A percentile compares a stretch with the other conserved stretches of the same genome.
phyloP scores from a whole-genome alignment of 2,888 invertebrate genomes.

The Rhagophthalmus giganteus region DNA sequence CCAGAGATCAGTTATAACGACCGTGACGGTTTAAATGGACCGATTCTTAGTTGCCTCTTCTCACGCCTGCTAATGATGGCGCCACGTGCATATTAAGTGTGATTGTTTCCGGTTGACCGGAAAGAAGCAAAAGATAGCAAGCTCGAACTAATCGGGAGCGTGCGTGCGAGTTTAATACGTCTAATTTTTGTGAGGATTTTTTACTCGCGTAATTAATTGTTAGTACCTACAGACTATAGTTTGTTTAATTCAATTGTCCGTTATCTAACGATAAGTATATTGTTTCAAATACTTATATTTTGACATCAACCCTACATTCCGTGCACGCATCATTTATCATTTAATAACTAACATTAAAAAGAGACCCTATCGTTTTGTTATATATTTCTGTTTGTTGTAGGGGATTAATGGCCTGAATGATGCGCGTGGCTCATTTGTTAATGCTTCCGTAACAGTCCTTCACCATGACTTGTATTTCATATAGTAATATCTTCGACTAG shows the following conservation, averaged over 20 bases:
- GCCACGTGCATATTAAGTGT: slow-evolving; percentile 50
- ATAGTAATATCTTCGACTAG: too few relatives aligned
- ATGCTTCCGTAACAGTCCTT: slow-evolving; percentile 25
- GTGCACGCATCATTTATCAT: slow-evolving; percentile 8
- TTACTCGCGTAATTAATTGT: neutral
- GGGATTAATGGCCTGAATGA: slow-evolving; percentile 23
- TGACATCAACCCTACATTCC: neutral
- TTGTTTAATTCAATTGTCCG: too few relatives aligned
- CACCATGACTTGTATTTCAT: slow-evolving; percentile 4
- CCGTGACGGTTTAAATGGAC: slow-evolving; percentile 24
- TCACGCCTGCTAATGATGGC: slow-evolving; percentile 55
- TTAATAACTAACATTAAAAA: slow-evolving; percentile 14
- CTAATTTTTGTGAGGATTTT: neutral
- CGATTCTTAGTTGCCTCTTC: slow-evolving; percentile 42
- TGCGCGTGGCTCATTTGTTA: slow-evolving; percentile 32
- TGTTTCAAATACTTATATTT: too few relatives aligned
- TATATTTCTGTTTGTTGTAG: slow-evolving; percentile 17
- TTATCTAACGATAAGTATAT: too few relatives aligned
- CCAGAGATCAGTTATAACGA: slow-evolving; percentile 25
- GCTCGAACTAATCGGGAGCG: slow-evolving; percentile 5
- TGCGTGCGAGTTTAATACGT: neutral
- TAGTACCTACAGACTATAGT: too few relatives aligned
- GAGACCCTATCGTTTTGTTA: slow-evolving; percentile 21
- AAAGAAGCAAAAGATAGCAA: slow-evolving; percentile 39
- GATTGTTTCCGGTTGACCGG: slow-evolving; percentile 52